Evolutionary conservation across 2,888 invertebrate species (phyloP).

Genomic region (Plebejus anna): DNA sequence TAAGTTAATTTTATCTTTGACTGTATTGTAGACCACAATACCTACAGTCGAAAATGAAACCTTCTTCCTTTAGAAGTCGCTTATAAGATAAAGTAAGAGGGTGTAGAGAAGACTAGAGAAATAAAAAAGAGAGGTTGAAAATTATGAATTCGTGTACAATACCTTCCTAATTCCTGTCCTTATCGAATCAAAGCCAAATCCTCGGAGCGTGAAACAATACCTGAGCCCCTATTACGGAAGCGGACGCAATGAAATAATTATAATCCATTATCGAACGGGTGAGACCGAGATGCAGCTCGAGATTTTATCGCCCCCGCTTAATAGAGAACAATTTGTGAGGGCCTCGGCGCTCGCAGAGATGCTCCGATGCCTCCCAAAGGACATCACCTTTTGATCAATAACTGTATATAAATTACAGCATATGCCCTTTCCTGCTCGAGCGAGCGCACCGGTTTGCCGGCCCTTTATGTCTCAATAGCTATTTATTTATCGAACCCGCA

Average conservation of each 20-base stretch:
- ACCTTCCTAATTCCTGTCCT: constrained; percentile 2
- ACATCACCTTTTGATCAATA: constrained; percentile 78
- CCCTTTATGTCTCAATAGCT: constrained; percentile 58
- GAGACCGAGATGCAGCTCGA: constrained; percentile 52
- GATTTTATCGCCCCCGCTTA: constrained; percentile 70
- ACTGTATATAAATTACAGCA: constrained; percentile 78
- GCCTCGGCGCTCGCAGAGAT: constrained; percentile 58
- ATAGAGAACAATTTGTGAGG: constrained; percentile 66
- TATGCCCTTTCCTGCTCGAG: constrained; percentile 73
- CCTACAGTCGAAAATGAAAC: no score
- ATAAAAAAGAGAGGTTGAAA: background rate
- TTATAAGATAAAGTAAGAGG: background rate
- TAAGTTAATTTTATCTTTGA: no score
- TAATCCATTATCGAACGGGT: constrained; percentile 53
- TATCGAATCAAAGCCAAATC: constrained; percentile 13
- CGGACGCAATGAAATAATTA: constrained; percentile 31
- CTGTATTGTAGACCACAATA: no score
- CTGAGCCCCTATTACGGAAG: constrained; percentile 23
- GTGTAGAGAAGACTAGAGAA: background rate
- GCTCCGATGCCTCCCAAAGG: constrained; percentile 73
- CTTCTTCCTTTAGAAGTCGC: background rate
- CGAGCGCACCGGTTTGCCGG: constrained; percentile 59
- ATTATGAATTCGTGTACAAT: background rate
- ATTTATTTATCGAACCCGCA: constrained; percentile 48
- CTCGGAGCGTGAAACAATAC: constrained; percentile 14